phyloP scores from a whole-genome alignment of 2,888 invertebrate genomes.

The Leptarthrus brevirostris region DNA sequence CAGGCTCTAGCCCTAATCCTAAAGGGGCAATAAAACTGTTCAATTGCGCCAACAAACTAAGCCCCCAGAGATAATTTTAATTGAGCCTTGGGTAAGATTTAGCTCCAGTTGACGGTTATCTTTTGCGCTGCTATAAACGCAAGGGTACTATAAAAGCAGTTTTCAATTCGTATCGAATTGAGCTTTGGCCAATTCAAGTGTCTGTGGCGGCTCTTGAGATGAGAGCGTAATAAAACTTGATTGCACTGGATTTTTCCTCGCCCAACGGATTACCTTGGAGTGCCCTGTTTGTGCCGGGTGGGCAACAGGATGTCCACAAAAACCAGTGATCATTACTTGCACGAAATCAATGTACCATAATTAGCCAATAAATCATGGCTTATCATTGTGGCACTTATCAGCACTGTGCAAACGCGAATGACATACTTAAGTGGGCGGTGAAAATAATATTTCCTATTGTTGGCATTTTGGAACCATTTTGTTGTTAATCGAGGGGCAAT shows the following conservation, averaged over 20 bases:
- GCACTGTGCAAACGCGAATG: slow-evolving; percentile 19
- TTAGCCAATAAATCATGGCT: slow-evolving; percentile 54
- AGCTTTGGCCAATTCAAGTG: slow-evolving; percentile 12
- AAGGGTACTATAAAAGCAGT: neutral
- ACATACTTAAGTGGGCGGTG: slow-evolving; percentile 17
- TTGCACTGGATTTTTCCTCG: neutral
- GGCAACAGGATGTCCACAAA: neutral
- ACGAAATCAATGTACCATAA: slow-evolving; percentile 53
- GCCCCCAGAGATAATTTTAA: slow-evolving; percentile 19
- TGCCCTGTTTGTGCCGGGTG: slow-evolving; percentile 31
- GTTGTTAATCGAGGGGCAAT: neutral
- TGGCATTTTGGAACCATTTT: neutral
- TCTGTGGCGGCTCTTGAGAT: slow-evolving; percentile 9
- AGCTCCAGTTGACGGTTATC: neutral
- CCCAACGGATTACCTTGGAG: slow-evolving; percentile 6
- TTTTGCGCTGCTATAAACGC: slow-evolving; percentile 4
- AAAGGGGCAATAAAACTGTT: slow-evolving; percentile 45
- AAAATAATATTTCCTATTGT: slow-evolving; percentile 17
- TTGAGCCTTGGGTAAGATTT: slow-evolving; percentile 14
- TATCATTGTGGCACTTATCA: slow-evolving; percentile 52
- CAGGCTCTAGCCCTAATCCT: slow-evolving; percentile 33
- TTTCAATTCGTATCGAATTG: neutral
- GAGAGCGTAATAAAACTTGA: slow-evolving; percentile 23
- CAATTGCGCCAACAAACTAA: slow-evolving; percentile 35
- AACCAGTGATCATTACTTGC: neutral